Percentiles rank a stretch among this genome's conserved stretches.
These are phyloP conservation scores for Selenia dentaria DNA, from an alignment of 2,888 invertebrate genomes.

Conservation along the genomic window DNA sequence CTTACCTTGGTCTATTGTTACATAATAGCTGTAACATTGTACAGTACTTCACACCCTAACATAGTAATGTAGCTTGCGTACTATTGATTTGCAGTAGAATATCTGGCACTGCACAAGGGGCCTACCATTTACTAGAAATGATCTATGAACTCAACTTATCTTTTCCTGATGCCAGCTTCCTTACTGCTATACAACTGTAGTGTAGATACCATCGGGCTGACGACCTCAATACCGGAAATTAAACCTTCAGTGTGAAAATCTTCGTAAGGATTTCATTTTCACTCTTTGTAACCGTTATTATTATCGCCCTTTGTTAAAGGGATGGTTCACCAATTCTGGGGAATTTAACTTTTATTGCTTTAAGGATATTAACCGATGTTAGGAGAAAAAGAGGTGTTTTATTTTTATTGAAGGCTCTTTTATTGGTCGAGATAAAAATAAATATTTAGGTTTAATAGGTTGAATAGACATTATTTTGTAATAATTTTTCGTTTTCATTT, in stretches of 20 bases:
- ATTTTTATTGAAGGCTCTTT: slow-evolving; percentile 9
- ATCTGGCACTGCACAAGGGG: too few species aligned
- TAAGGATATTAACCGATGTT: slow-evolving; percentile 16
- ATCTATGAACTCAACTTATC: too few species aligned
- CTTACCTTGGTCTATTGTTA: too few species aligned
- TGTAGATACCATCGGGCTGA: slow-evolving; percentile 2
- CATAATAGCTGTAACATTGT: too few species aligned
- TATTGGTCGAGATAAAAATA: not conserved
- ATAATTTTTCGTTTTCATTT: too few species aligned
- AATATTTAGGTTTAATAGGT: not conserved
- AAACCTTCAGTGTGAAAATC: slow-evolving; percentile 25
- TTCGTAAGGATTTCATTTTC: slow-evolving; percentile 18
- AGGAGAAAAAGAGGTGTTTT: slow-evolving; percentile 2
- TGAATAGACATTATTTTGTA: not conserved
- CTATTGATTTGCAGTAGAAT: too few species aligned
- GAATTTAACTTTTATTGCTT: slow-evolving; percentile 22
- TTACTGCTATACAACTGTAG: slow-evolving; percentile 7
- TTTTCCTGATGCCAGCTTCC: not conserved
- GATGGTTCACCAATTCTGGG: slow-evolving; percentile 18
- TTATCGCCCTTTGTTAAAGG: slow-evolving; percentile 14
- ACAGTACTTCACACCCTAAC: too few species aligned
- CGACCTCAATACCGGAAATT: slow-evolving; percentile 33
- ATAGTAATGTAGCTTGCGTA: too few species aligned
- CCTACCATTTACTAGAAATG: too few species aligned
- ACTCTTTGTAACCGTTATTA: slow-evolving; percentile 21